phyloP scores from a whole-genome alignment of 2,797 vertebrate species.

The Kryptopterus vitreolus region DNA sequence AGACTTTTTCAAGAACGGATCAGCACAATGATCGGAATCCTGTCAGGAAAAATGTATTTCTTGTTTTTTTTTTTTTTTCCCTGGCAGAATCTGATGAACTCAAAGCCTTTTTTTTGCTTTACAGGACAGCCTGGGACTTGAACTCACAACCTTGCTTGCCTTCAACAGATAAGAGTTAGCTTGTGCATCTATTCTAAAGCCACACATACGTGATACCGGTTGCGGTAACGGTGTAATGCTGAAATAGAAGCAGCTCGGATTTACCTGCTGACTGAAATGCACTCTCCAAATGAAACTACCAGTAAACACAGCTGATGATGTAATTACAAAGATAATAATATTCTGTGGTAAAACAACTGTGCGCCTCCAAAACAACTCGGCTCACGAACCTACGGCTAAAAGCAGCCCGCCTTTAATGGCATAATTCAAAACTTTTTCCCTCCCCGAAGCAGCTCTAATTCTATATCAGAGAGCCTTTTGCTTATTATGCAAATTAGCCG shows the following conservation, averaged over 20 bases:
- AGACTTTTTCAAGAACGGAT: not conserved
- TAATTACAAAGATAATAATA: conserved; percentile 50
- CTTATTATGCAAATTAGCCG: conserved; percentile 24
- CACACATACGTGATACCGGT: not conserved
- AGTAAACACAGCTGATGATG: conserved; percentile 60
- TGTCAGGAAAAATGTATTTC: not conserved
- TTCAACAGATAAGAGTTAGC: conserved; percentile 26
- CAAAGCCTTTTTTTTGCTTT: conserved; percentile 12
- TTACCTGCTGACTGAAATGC: conserved; percentile 52
- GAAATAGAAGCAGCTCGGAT: conserved; percentile 56
- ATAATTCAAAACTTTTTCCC: not conserved
- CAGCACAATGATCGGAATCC: conserved; percentile 1
- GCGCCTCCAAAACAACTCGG: conserved; percentile 60
- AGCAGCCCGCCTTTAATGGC: conserved; percentile 14
- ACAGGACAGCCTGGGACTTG: not conserved
- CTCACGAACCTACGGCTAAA: conserved; percentile 16
- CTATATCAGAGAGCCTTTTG: conserved; percentile 8
- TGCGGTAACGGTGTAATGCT: conserved; percentile 11
- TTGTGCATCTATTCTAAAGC: conserved; percentile 20
- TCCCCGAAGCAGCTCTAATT: not conserved
- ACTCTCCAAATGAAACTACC: conserved; percentile 58
- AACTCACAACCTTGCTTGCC: conserved; percentile 5
- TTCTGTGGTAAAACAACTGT: conserved; percentile 43
- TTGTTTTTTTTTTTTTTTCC: not conserved
- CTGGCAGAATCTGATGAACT: not conserved